phyloP scores from a whole-genome alignment of 2,113 vertebrate genomes.

The Phrynosoma blainvillii region DNA sequence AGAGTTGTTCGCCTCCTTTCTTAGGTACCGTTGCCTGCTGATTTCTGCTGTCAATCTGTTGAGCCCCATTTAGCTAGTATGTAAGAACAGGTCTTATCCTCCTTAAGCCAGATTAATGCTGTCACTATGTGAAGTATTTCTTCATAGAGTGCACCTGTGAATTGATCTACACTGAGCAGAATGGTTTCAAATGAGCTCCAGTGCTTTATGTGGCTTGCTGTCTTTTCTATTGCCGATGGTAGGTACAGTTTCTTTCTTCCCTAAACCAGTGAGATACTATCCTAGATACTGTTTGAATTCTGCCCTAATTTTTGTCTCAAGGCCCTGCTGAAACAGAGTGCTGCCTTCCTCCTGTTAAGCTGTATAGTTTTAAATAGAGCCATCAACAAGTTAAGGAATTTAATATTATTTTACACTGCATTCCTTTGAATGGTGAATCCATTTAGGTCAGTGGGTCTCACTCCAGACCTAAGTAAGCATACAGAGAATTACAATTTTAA shows the following conservation, averaged over 20 bases:
- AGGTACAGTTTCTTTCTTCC: neutral
- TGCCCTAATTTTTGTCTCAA: neutral
- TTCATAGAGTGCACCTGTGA: conserved; percentile 35
- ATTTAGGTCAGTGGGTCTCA: neutral
- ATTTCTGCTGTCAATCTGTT: conserved; percentile 43
- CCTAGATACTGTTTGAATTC: neutral
- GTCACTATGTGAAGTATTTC: conserved; percentile 3
- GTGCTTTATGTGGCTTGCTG: conserved; percentile 28
- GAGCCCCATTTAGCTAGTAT: conserved; percentile 17
- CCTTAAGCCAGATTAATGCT: conserved; percentile 32
- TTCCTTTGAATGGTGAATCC: too few relatives aligned
- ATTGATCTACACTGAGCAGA: neutral
- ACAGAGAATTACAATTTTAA: neutral
- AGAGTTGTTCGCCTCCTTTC: conserved; percentile 28
- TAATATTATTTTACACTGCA: neutral
- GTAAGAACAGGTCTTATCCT: conserved; percentile 18
- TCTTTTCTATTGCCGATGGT: conserved; percentile 5
- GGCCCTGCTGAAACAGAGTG: neutral
- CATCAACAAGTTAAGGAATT: neutral
- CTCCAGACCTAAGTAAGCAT: neutral
- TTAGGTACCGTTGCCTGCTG: neutral
- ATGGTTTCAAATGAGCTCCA: conserved; percentile 28
- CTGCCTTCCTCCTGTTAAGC: too few relatives aligned
- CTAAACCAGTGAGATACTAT: conserved; percentile 7
- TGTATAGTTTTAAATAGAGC: neutral